Base-by-base conservation (phyloP, 2,888 invertebrate genomes). In the Lasioglossum lativentre region DNA sequence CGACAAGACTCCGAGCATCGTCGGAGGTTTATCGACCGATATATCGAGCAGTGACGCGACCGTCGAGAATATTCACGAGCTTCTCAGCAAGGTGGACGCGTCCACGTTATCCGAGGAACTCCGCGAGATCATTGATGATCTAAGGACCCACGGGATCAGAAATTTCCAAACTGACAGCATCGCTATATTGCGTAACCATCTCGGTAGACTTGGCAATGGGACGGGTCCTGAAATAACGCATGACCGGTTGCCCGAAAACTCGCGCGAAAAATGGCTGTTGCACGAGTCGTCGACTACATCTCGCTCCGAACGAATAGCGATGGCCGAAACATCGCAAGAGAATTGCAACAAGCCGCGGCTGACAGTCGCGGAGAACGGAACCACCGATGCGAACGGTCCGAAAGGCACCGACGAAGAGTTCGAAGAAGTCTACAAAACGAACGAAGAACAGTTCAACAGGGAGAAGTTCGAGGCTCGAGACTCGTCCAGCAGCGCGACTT, bases 401-500 rank as follows among this genome's bases (percentile, higher is more conserved):
- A 78, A 34, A 4, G 77, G 71, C 10, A 78, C 85, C 40, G 85
- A 85, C 14, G 85, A 85, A 23, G 78, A 83, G 14, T 84, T 83
- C 75, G 84, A 84, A n/a, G 85, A 85, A 16, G 78, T 75, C 40
- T 84, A 78, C 12, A 78, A 68, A 12, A 30, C 38, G 14, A 23
- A 2, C 52, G 68, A 30, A 0, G 56, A 16, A 19, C 73, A 8
- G n/a, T 30, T 10, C 4, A 77, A 80, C 2, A 63, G 72, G 34
- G 73, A 75, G 0, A 80, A 52, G 14, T 23, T 5, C 0, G 87
- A 78, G 59, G 16, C 52, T 4, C 19, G 74, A 90, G 96, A 96
- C 93, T 97, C 97, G 81, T 97, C 97, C 84, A 95, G 95, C 86
- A 96, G 95, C 84, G 95, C 96, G 75, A 96, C 96, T 42, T 96